phyloP scores from a whole-genome alignment of 2,797 vertebrate species.

The Enteromius viviparus region DNA sequence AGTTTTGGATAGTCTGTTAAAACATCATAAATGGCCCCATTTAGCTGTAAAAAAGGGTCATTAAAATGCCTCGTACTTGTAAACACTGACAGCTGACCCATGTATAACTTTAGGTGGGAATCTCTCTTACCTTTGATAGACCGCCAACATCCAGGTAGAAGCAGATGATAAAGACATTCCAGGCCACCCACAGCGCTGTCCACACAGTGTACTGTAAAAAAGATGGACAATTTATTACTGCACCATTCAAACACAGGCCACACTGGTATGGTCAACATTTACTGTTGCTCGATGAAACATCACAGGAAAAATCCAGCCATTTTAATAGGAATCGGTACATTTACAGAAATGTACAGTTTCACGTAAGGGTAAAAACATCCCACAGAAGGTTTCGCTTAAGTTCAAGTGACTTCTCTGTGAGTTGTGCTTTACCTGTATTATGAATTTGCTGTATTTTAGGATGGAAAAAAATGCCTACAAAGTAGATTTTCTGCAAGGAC shows the following conservation, averaged over 20 bases:
- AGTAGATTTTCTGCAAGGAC: background rate
- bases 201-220: slow-evolving; percentile 84
- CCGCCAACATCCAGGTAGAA: slow-evolving; percentile 93
- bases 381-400: background rate
- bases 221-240: slow-evolving; percentile 11
- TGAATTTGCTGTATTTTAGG: background rate
- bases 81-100: background rate
- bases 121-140: slow-evolving; percentile 85
- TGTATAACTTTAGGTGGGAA: background rate
- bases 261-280: background rate
- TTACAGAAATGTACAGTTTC: background rate
- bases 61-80: background rate
- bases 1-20: background rate
- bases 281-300: background rate
- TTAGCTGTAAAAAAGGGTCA: background rate
- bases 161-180: slow-evolving; percentile 94
- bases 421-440: background rate
- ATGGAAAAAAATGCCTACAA: background rate
- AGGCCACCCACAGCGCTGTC: slow-evolving; percentile 90
- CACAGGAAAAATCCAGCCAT: background rate
- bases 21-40: background rate
- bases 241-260: slow-evolving; percentile 2
- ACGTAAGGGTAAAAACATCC: background rate
- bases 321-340: background rate
- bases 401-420: background rate